A percentile compares a stretch with the other conserved stretches of the same genome.
These are phyloP conservation scores for Sorex fumeus DNA, from an alignment of 2,113 vertebrate species.

Conservation along the genomic window DNA sequence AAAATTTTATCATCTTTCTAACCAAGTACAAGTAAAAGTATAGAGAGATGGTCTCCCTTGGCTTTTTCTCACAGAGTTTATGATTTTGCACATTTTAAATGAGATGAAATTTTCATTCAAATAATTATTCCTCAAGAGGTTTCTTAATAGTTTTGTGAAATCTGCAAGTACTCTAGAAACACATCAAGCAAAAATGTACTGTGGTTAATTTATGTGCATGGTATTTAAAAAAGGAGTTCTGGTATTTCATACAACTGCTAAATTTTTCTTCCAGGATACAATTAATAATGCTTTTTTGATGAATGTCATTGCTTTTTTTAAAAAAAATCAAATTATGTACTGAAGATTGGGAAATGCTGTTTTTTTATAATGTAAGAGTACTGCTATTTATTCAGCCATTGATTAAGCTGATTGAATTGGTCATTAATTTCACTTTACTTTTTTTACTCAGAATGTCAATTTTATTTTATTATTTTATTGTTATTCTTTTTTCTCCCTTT, in stretches of 20 bases:
- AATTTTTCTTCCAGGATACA: neutral
- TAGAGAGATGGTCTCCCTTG: neutral
- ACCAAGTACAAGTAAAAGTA: neutral
- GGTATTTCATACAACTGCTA: neutral
- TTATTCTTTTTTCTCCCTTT: no score
- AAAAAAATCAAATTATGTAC: neutral
- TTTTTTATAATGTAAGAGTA: no score
- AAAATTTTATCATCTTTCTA: neutral
- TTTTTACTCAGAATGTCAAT: no score
- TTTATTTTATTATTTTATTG: no score
- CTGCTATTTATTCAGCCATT: no score
- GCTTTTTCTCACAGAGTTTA: neutral
- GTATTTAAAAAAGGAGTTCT: neutral
- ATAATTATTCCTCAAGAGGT: neutral
- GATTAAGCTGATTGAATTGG: no score
- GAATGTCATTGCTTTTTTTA: neutral
- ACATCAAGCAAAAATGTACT: neutral
- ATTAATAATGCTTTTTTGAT: neutral
- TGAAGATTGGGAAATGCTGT: neutral
- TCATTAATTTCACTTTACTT: no score
- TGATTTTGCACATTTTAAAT: neutral
- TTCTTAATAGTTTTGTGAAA: constrained; percentile 28
- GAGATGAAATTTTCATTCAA: neutral
- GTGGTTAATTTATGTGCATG: neutral
- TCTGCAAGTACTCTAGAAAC: neutral